phyloP scores from a whole-genome alignment of 2,888 invertebrate genomes.

The Drymonia ruficornis region DNA sequence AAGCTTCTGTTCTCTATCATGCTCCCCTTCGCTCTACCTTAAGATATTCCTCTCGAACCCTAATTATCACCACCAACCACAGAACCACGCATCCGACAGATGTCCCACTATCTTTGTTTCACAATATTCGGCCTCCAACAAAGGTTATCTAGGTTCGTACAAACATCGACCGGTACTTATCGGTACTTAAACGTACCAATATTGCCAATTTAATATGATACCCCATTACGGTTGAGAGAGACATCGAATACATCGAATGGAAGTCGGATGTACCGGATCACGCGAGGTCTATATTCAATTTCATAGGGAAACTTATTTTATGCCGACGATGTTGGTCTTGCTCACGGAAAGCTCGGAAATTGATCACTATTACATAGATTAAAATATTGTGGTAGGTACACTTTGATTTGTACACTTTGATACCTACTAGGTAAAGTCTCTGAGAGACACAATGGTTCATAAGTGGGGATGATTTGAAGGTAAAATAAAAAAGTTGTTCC shows the following conservation, averaged over 20 bases:
- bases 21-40: too few species aligned
- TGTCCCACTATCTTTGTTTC: constrained; percentile 54
- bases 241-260: constrained; percentile 69
- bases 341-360: constrained; percentile 64
- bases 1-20: too few species aligned
- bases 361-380: constrained; percentile 48
- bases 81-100: constrained; percentile 34
- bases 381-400: neutral
- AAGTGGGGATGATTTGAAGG: neutral
- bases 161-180: constrained; percentile 56
- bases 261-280: constrained; percentile 61
- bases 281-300: constrained; percentile 78
- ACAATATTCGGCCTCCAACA: constrained; percentile 56
- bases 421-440: neutral
- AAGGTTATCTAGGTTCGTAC: constrained; percentile 66
- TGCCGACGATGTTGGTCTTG: constrained; percentile 56
- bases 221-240: constrained; percentile 69
- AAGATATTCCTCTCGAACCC: too few species aligned
- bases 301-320: constrained; percentile 77
- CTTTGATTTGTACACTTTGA: neutral
- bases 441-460: too few species aligned
- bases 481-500: too few species aligned
- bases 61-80: constrained; percentile 3
- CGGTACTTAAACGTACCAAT: constrained; percentile 57
- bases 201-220: constrained; percentile 70